These are phyloP conservation scores for Agrotis clavis DNA, from an alignment of 2,888 invertebrate genomes.

Conservation along the genomic window DNA sequence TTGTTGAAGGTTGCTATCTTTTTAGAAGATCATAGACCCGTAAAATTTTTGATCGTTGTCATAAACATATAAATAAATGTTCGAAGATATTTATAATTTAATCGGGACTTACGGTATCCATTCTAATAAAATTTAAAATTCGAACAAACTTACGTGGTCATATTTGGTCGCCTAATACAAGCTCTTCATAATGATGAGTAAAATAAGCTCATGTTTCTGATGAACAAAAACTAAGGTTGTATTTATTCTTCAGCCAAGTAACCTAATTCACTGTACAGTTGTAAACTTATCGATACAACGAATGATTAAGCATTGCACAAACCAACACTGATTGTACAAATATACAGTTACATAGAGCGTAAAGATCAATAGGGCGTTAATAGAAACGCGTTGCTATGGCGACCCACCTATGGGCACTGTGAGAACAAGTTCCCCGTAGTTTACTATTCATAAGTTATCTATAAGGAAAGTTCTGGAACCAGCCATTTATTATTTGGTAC, in stretches of 20 bases:
- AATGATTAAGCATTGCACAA: conserved; percentile 30
- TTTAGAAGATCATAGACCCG: conserved; percentile 2
- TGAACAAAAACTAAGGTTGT: too few relatives aligned
- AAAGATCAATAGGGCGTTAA: conserved; percentile 46
- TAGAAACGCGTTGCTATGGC: conserved; percentile 41
- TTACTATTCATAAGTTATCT: conserved; percentile 25
- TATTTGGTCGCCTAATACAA: too few relatives aligned
- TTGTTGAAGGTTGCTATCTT: conserved; percentile 9
- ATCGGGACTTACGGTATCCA: background rate
- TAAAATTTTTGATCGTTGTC: background rate
- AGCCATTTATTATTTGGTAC: conserved; percentile 13
- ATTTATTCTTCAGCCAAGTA: background rate
- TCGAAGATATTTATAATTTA: background rate
- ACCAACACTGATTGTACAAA: conserved; percentile 43
- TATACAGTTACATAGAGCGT: conserved; percentile 13
- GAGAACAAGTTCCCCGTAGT: conserved; percentile 31
- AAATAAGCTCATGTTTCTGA: too few relatives aligned
- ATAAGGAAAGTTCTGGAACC: conserved; percentile 10
- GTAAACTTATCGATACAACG: conserved; percentile 25
- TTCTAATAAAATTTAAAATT: too few relatives aligned
- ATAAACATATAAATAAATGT: background rate
- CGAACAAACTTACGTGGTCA: background rate
- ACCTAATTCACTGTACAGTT: conserved; percentile 1
- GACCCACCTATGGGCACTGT: conserved; percentile 20
- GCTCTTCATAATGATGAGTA: too few relatives aligned